Percentiles rank a stretch among this genome's conserved stretches.
Evolutionary conservation across 2,113 vertebrate genomes (phyloP).

Genomic region (Globicephala melas): DNA sequence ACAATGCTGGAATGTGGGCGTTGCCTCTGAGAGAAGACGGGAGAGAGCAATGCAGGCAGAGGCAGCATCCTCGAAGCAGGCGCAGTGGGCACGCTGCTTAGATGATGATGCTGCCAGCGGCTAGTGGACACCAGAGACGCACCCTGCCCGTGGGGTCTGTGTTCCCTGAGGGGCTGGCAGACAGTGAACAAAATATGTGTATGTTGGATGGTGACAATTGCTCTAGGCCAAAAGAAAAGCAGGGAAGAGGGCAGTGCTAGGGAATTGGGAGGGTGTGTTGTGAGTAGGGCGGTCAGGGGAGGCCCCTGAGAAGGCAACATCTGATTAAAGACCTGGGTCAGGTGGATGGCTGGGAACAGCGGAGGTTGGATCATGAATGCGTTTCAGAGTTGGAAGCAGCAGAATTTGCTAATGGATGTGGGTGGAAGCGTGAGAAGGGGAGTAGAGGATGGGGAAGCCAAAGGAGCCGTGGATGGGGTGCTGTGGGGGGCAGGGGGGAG

Average conservation of each 20-base stretch:
- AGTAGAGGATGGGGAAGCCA: rapidly evolving
- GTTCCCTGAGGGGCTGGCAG: rapidly evolving
- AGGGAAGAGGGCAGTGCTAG: rapidly evolving
- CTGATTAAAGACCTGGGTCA: background rate
- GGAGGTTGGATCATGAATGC: rapidly evolving
- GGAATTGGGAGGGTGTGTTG: no score
- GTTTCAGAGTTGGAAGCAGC: background rate
- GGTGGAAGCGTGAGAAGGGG: background rate
- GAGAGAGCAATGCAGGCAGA: background rate
- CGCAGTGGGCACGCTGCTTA: rapidly evolving
- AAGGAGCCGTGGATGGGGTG: background rate
- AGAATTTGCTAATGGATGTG: background rate
- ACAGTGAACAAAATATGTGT: background rate
- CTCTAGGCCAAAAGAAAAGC: background rate
- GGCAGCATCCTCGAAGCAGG: background rate
- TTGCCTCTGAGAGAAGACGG: background rate
- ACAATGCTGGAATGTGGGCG: no score
- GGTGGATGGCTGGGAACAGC: background rate
- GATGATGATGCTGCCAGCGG: background rate
- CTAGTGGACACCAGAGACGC: background rate
- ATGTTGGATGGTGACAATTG: background rate
- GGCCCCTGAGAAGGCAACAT: background rate
- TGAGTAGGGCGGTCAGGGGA: background rate
- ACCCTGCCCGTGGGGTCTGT: background rate
- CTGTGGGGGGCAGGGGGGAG: rapidly evolving